These are phyloP conservation scores for Zaprionus tsacasi DNA, from an alignment of 1,140 invertebrate genomes.

Conservation along the genomic window DNA sequence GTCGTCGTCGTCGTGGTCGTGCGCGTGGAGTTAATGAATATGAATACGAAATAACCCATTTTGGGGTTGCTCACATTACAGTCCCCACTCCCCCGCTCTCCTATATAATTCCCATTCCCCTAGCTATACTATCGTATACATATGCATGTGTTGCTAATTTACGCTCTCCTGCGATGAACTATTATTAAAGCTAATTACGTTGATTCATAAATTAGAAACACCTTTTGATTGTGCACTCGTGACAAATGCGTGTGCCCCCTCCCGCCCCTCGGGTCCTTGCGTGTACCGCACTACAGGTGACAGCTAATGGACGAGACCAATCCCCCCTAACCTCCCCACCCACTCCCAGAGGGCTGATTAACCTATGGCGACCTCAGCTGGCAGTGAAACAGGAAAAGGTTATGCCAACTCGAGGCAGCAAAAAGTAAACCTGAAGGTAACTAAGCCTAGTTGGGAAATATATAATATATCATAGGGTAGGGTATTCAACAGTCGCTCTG, in stretches of 20 bases:
- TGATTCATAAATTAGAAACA: constrained; percentile 79
- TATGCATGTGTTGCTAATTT: constrained; percentile 50
- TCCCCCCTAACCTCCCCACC: neutral
- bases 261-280: constrained; percentile 18
- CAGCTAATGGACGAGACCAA: constrained; percentile 24
- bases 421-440: neutral
- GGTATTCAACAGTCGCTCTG: neutral
- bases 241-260: constrained; percentile 47
- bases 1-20: neutral
- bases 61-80: constrained; percentile 10
- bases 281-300: constrained; percentile 24
- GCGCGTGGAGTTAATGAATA: constrained; percentile 22
- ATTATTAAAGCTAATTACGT: constrained; percentile 76
- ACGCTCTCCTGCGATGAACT: constrained; percentile 15
- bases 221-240: constrained; percentile 72
- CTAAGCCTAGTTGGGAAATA: neutral
- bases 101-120: neutral
- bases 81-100: neutral
- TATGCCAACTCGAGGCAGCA: neutral
- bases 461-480: too few relatives aligned
- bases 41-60: constrained; percentile 47
- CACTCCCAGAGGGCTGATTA: too few relatives aligned
- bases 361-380: constrained; percentile 24
- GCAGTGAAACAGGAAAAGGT: neutral
- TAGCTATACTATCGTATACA: neutral